Conservation (phyloP, 1,140 invertebrate genomes). For the Ladona fulva region DNA sequence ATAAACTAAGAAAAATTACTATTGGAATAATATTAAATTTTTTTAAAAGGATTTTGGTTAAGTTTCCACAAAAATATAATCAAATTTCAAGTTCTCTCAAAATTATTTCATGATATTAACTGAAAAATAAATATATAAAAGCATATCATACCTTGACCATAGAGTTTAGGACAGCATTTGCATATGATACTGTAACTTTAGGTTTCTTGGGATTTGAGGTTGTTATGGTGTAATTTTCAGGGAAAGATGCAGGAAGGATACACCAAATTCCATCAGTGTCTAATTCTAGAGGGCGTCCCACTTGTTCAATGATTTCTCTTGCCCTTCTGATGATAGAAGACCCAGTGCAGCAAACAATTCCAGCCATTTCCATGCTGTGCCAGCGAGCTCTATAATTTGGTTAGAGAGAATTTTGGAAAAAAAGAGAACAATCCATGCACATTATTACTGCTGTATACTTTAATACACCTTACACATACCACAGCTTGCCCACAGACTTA, state of each 20-base stretch:
- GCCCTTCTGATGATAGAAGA: conserved; percentile 94
- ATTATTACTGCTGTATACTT: too few species aligned
- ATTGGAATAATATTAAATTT: too few species aligned
- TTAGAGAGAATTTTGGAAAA: neutral
- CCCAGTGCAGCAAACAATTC: conserved; percentile 97
- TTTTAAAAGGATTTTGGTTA: too few species aligned
- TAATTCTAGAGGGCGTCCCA: conserved; percentile 89
- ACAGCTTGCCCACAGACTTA: too few species aligned
- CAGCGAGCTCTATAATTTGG: conserved; percentile 67
- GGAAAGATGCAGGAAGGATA: conserved; percentile 91
- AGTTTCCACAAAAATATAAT: too few species aligned
- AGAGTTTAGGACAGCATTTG: conserved; percentile 92
- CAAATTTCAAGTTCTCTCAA: too few species aligned
- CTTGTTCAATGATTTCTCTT: conserved; percentile 90
- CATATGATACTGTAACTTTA: conserved; percentile 90
- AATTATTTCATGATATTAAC: too few species aligned
- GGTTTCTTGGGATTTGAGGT: conserved; percentile 79
- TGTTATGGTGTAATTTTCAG: conserved; percentile 80
- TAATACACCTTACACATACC: neutral
- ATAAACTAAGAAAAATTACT: too few species aligned
- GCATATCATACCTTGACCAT: conserved; percentile 77
- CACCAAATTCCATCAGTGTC: conserved; percentile 99
- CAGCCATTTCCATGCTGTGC: conserved; percentile 99
- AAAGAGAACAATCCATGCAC: too few species aligned
- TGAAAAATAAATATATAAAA: neutral